Percentiles rank a stretch among this genome's conserved stretches.
Evolutionary conservation across 1,140 invertebrate genomes (phyloP).

Genomic region (Pseudoatta argentina): DNA sequence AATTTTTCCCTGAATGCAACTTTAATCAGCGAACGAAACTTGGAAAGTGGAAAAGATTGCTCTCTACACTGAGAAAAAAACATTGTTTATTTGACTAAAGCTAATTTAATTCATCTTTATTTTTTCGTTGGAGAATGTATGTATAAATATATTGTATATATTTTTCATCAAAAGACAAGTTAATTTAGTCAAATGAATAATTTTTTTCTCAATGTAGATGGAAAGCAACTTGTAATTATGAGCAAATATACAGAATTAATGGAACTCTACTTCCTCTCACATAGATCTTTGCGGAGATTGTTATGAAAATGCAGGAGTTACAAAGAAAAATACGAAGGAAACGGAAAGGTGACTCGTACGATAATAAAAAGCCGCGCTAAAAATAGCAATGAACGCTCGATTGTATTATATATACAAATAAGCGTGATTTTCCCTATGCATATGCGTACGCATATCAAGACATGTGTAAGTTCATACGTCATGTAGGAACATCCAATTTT

Average conservation of each 20-base stretch:
- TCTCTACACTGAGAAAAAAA: background rate
- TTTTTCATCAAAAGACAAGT: too few relatives aligned
- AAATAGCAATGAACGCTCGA: conserved; percentile 82
- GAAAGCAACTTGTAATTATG: background rate
- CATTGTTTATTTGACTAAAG: too few relatives aligned
- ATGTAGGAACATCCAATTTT: conserved; percentile 48
- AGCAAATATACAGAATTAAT: background rate
- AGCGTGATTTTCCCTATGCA: conserved; percentile 60
- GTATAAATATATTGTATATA: too few relatives aligned
- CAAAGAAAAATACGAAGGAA: conserved; percentile 36
- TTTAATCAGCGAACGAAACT: background rate
- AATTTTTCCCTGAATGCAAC: conserved; percentile 2
- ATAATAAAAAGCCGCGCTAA: conserved; percentile 79
- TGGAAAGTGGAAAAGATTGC: background rate
- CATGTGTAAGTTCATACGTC: conserved; percentile 18
- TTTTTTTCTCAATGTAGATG: background rate
- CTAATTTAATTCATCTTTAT: too few relatives aligned
- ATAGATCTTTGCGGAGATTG: background rate
- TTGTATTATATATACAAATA: conserved; percentile 47
- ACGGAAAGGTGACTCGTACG: conserved; percentile 58
- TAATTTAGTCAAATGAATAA: too few relatives aligned
- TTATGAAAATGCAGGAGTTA: background rate
- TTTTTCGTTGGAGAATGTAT: too few relatives aligned
- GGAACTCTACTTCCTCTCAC: background rate
- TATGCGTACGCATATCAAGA: conserved; percentile 26